Conservation (phyloP, 2,113 vertebrate genomes). For the Hemiscyllium ocellatum region DNA sequence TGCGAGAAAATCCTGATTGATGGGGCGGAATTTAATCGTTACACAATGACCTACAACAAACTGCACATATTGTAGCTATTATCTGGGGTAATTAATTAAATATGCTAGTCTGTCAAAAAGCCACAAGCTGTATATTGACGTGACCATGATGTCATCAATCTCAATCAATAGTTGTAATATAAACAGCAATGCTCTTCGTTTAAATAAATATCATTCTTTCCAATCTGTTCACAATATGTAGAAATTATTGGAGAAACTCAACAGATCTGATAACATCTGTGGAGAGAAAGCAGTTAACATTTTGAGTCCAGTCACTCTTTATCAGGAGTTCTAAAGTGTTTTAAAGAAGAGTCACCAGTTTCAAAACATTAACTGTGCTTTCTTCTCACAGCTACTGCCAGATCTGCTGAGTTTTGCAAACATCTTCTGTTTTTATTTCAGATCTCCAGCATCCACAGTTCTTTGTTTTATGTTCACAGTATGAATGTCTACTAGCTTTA, state of each 20-base stretch:
- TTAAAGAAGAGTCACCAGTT: too few species aligned
- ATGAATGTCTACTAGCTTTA: neutral
- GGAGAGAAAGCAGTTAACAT: too few species aligned
- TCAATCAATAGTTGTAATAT: neutral
- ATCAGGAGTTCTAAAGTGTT: too few species aligned
- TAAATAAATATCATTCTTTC: neutral
- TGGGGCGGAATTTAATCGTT: neutral
- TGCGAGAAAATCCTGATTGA: conserved; percentile 4
- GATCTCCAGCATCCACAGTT: too few species aligned
- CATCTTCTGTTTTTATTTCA: too few species aligned
- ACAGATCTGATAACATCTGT: too few species aligned
- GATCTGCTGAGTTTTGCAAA: too few species aligned
- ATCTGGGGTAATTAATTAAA: neutral
- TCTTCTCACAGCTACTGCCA: too few species aligned
- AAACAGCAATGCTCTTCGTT: neutral
- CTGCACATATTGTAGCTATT: neutral
- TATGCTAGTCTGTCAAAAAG: neutral
- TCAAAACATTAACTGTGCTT: too few species aligned
- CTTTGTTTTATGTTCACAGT: neutral
- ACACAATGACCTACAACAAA: conserved; percentile 6
- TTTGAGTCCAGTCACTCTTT: too few species aligned
- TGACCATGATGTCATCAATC: neutral
- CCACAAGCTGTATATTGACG: neutral
- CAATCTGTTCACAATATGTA: neutral
- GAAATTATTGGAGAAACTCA: too few species aligned